A percentile compares a stretch with the other conserved stretches of the same genome.
phyloP scores from a whole-genome alignment of 2,113 vertebrate genomes.

The Oreochromis tanganicae region DNA sequence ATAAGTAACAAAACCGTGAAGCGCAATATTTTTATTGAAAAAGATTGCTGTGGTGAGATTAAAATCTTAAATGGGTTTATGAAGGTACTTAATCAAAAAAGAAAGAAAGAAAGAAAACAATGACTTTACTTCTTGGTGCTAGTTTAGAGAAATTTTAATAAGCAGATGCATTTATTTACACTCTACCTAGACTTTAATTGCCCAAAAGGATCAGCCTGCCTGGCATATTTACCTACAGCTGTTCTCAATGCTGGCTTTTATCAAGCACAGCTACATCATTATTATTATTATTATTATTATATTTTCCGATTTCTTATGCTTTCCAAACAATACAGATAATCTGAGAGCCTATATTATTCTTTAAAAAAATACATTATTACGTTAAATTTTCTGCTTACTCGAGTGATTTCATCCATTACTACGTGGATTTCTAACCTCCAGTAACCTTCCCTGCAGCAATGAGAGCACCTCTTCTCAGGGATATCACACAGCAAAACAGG shows the following conservation, averaged over 20 bases:
- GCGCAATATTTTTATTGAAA: neutral
- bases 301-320: neutral
- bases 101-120: neutral
- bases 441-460: slow-evolving; percentile 27
- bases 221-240: neutral
- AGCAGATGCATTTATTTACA: neutral
- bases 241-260: neutral
- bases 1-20: neutral
- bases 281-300: neutral
- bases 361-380: neutral
- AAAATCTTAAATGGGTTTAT: neutral
- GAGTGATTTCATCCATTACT: neutral
- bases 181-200: neutral
- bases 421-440: slow-evolving; percentile 11
- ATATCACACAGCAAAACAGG: slow-evolving; percentile 66
- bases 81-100: neutral
- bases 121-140: neutral
- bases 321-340: neutral
- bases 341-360: neutral
- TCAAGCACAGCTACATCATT: neutral
- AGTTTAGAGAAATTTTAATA: neutral
- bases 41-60: neutral
- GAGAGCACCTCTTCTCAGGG: slow-evolving; percentile 70
- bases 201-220: neutral
- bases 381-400: neutral